Conservation (phyloP, 2,888 invertebrate genomes). For the Malachius bipustulatus region DNA sequence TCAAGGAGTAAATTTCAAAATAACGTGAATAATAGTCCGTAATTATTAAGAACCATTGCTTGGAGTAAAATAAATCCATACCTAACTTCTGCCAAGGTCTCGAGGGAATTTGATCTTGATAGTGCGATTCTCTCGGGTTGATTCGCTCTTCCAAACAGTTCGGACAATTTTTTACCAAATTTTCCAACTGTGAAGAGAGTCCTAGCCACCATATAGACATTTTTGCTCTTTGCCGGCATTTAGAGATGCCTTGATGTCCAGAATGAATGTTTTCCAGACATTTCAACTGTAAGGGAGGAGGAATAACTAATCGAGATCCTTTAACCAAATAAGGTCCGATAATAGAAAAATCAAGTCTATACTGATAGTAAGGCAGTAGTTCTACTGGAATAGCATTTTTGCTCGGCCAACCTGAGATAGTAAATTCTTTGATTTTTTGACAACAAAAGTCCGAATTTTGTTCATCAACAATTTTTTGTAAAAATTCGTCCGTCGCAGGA, state of each 20-base stretch:
- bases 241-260: constrained; percentile 7
- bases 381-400: neutral
- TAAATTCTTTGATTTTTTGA: neutral
- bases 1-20: constrained; percentile 4
- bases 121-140: neutral
- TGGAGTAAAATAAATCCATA: constrained; percentile 1
- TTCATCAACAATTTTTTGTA: constrained; percentile 3
- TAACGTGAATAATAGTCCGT: constrained; percentile 4
- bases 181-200: constrained; percentile 4
- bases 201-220: constrained; percentile 7
- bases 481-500: constrained; percentile 1
- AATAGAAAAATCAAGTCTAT: constrained; percentile 3
- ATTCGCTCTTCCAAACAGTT: constrained; percentile 3
- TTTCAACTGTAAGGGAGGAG: constrained; percentile 1
- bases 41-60: constrained; percentile 4
- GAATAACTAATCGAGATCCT: constrained; percentile 5
- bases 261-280: neutral
- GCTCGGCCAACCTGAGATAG: neutral
- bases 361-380: neutral
- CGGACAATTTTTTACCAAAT: constrained; percentile 6
- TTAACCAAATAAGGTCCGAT: neutral
- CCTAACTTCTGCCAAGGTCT: constrained; percentile 8
- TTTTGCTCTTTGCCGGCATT: constrained; percentile 5
- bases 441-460: neutral
- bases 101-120: neutral